Evolutionary conservation across 2,888 invertebrate genomes (phyloP), one percentile per base, ranked within the genome.

Genomic region (Andrena chrysosceles): DNA sequence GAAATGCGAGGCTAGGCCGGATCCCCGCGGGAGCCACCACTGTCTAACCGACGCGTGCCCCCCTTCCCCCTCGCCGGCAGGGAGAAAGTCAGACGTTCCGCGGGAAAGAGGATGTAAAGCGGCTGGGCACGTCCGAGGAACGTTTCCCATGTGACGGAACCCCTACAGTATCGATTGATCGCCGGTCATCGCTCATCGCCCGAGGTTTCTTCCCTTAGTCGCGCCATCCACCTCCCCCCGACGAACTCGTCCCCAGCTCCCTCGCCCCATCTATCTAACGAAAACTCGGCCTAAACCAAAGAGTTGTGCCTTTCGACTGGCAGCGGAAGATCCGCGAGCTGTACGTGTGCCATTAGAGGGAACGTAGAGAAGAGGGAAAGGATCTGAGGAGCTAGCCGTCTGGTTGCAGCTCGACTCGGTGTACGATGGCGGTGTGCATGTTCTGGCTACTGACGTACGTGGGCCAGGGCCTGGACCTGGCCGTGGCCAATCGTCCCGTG

Each of bases 381-480:
- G 29, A 10, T 3, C n/a, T 26, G 23, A 26, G 10, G 10, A 26
- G 23, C 23, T 20, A 23, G 56, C 23, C 62, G 3, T 29, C 16
- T 4, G 42, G 42, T 42, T 42, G 42, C 3, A 23, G 10, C 23
- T 23, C 4, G 23, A 23, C 56, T 42, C 49, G 42, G 49, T 64
- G 62, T 60, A 90, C 87, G 79, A 94, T 93, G 94, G 91, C 93
- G 85, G 92, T 91, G 84, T 91, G 91, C 90, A 90, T 92, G 87
- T 89, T 93, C 83, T 93, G 93, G 92, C 88, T 94, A 42, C 90
- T 93, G 76, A 92, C 93, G 77, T 94, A 93, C 87, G 90, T 93
- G 68, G 92, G 93, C 84, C 90, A 93, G 42, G 93, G 93, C 64
- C 89, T 94, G 74, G 93, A 93, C 52, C 85, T 93, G 60, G 91